Evolutionary conservation across 2,113 vertebrate species (phyloP), one percentile per base, ranked within the genome.

Genomic region (Scophthalmus maximus): DNA sequence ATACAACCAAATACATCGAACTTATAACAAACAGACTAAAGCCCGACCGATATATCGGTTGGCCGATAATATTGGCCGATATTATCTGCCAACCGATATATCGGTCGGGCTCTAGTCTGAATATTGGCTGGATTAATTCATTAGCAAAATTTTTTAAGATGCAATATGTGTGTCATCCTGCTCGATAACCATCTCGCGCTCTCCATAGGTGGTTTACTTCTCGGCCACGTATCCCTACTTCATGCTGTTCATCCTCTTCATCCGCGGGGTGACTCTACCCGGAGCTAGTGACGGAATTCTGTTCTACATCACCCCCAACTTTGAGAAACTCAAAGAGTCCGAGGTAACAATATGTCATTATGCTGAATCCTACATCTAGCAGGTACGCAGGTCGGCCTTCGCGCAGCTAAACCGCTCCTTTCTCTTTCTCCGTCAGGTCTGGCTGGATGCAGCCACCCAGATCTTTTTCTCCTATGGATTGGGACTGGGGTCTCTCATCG

Each of bases 401-500:
- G 79, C 0, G 6, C 29, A 34, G 65, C 51, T 61, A 42, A 81
- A 50, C n/a, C 61, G 61, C 14, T 36, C n/a, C n/a, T 86, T 91
- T 86, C 69, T 76, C 49, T 23, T 79, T 61, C n/a, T n/a, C n/a
- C 72, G 51, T 49, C 88, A 99, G 98, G 98, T 99, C 77, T 99
- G 98, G 98, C 92, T 99, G 82, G 98, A 99, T 84, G 98, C 98
- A 49, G 98, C 98, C 56, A 99, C 98, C 9, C 98, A 99, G 94
- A 99, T 99, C 83, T 99, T 99, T 87, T 99, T 99, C 88, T 99
- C 98, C 34, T 99, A 99, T 0, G 98, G 98, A 71, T 89, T 99
- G 93, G 98, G 98, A 78, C 92, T 99, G 79, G 98, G 98, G 0
- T 99, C 97, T 61, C 91, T 99, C 81, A 98, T 99, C 79, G 97